A percentile compares a stretch with the other conserved stretches of the same genome.
These are phyloP conservation scores for Cephus pygmeus DNA, from an alignment of 2,888 invertebrate species.

Conservation along the genomic window DNA sequence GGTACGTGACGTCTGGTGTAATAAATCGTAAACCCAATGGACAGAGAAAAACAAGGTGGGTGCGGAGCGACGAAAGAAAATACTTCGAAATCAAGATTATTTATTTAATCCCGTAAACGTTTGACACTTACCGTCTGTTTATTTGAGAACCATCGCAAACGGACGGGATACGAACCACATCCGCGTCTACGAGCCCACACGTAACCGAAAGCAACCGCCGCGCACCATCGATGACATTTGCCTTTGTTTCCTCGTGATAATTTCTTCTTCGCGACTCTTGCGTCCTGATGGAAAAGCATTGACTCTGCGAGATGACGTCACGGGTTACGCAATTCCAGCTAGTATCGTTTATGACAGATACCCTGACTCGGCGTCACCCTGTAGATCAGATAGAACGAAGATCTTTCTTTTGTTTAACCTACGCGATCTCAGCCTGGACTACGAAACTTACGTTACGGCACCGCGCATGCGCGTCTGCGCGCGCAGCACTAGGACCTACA, in stretches of 20 bases:
- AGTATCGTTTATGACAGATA: neutral
- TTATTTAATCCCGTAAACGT: neutral
- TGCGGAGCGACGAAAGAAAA: neutral
- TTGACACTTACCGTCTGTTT: neutral
- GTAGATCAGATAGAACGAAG: neutral
- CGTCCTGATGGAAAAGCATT: neutral
- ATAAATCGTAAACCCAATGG: neutral
- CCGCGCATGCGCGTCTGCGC: neutral
- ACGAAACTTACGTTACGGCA: neutral
- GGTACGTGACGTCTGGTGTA: neutral
- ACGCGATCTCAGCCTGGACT: neutral
- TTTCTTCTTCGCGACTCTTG: neutral
- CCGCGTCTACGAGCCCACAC: neutral
- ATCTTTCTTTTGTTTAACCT: neutral
- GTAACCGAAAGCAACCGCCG: neutral
- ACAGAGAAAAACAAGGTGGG: neutral
- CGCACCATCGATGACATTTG: neutral
- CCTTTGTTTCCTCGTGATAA: neutral
- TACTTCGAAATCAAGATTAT: neutral
- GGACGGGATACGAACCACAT: constrained; percentile 25
- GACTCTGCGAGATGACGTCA: neutral
- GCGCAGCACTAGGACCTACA: neutral
- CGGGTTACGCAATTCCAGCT: neutral
- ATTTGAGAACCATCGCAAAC: constrained; percentile 8
- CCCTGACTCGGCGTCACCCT: neutral